Conservation (phyloP, 2,888 invertebrate genomes). For the Agrotis puta region DNA sequence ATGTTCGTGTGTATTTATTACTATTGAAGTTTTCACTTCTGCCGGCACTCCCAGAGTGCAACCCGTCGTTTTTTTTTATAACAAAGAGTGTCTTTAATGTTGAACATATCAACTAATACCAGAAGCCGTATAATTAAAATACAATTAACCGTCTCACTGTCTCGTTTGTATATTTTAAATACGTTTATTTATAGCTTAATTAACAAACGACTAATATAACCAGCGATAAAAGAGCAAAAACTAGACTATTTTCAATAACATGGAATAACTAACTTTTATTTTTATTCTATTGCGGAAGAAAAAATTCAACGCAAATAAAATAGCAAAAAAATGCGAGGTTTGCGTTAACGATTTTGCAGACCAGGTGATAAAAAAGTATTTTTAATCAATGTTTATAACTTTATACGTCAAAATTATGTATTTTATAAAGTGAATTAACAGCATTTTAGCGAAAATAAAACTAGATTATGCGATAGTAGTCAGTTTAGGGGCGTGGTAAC, state of each 20-base stretch:
- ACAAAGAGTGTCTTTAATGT: not conserved
- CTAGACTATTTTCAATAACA: slow-evolving; percentile 9
- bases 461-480: slow-evolving; percentile 10
- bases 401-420: slow-evolving; percentile 23
- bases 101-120: not conserved
- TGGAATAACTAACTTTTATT: not conserved
- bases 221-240: not conserved
- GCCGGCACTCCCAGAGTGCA: too few species aligned
- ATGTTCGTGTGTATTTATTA: too few species aligned
- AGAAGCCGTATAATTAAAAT: not conserved
- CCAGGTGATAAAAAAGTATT: slow-evolving; percentile 31
- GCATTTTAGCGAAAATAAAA: slow-evolving; percentile 36
- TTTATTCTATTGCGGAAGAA: slow-evolving; percentile 9
- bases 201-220: not conserved
- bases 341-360: slow-evolving; percentile 30
- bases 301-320: slow-evolving; percentile 1
- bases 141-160: not conserved
- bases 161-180: not conserved
- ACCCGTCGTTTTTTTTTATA: not conserved
- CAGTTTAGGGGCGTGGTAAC: slow-evolving; percentile 41
- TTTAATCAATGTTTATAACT: slow-evolving; percentile 25
- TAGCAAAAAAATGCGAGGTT: slow-evolving; percentile 14
- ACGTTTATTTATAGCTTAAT: not conserved
- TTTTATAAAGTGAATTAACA: slow-evolving; percentile 40
- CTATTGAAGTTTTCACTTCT: too few species aligned